Percentiles rank a stretch among this genome's conserved stretches.
Evolutionary conservation across 1,140 invertebrate genomes (phyloP).

Genomic region (Adelges cooleyi): DNA sequence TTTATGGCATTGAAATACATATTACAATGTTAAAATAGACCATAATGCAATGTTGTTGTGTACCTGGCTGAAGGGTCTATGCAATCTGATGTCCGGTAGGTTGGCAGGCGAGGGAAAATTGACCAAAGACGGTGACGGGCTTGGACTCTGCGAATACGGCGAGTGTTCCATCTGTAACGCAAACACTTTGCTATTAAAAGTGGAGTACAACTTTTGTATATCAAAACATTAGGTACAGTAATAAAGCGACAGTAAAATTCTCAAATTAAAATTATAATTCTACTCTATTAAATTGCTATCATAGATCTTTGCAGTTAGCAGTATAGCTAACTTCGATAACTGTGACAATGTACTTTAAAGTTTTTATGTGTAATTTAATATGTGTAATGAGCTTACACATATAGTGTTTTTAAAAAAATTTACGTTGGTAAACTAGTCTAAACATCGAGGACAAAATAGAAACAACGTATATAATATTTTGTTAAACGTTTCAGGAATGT

Average conservation of each 20-base stretch:
- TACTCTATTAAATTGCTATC: not conserved
- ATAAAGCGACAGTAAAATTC: not conserved
- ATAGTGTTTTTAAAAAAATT: too few species aligned
- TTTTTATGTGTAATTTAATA: too few species aligned
- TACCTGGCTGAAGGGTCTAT: slow-evolving; percentile 24
- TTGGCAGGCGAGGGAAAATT: slow-evolving; percentile 10
- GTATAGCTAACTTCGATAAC: not conserved
- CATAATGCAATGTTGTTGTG: not conserved
- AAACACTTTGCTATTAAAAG: too few species aligned
- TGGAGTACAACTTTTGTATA: too few species aligned
- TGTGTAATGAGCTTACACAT: too few species aligned
- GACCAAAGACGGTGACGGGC: slow-evolving; percentile 6
- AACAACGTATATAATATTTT: too few species aligned
- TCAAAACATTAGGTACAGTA: too few species aligned
- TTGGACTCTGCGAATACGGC: slow-evolving; percentile 10
- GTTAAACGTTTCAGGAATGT: too few species aligned
- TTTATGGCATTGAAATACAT: too few species aligned
- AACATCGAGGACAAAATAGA: too few species aligned
- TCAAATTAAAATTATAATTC: not conserved
- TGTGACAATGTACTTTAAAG: not conserved
- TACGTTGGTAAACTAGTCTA: too few species aligned
- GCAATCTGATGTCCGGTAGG: slow-evolving; percentile 16
- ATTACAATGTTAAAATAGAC: too few species aligned
- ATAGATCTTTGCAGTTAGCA: not conserved
- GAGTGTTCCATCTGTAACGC: slow-evolving; percentile 23